These are phyloP conservation scores for Aulostomus chinensis DNA, from an alignment of 2,797 vertebrate genomes.

Conservation along the genomic window DNA sequence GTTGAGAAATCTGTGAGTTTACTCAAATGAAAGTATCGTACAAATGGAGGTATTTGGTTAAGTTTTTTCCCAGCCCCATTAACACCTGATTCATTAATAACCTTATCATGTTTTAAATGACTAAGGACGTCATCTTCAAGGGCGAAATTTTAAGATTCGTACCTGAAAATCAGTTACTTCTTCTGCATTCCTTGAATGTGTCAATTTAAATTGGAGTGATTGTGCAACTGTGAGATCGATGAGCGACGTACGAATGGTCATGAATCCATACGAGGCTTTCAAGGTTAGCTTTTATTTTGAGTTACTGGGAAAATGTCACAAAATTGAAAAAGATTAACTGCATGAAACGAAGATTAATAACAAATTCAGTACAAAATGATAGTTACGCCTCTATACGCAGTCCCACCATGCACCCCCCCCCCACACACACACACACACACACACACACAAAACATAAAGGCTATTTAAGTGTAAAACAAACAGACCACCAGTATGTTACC, in stretches of 20 bases:
- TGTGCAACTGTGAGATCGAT: not conserved
- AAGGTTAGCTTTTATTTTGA: conserved; percentile 57
- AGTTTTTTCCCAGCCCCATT: no score
- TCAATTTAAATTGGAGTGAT: not conserved
- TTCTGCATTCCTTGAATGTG: not conserved
- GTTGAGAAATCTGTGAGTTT: no score
- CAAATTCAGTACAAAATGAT: not conserved
- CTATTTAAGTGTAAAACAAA: conserved; percentile 28
- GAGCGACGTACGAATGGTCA: conserved; percentile 1
- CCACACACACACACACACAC: no score
- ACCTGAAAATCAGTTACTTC: no score
- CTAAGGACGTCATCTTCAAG: no score
- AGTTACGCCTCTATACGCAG: conserved; percentile 12
- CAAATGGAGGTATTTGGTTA: no score
- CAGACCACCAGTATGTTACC: conserved; percentile 9
- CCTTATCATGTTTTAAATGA: no score
- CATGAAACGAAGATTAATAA: conserved; percentile 5
- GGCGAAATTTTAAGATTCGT: no score
- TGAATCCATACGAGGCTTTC: conserved; percentile 6
- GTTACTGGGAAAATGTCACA: conserved; percentile 35
- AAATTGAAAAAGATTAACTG: conserved; percentile 13
- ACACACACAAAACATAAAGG: conserved; percentile 9
- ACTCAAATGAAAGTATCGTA: no score
- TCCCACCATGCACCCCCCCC: conserved; percentile 11
- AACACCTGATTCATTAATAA: no score